Evolutionary conservation across 2,797 vertebrate species (phyloP).

Genomic region (Amphiprion clarkii): DNA sequence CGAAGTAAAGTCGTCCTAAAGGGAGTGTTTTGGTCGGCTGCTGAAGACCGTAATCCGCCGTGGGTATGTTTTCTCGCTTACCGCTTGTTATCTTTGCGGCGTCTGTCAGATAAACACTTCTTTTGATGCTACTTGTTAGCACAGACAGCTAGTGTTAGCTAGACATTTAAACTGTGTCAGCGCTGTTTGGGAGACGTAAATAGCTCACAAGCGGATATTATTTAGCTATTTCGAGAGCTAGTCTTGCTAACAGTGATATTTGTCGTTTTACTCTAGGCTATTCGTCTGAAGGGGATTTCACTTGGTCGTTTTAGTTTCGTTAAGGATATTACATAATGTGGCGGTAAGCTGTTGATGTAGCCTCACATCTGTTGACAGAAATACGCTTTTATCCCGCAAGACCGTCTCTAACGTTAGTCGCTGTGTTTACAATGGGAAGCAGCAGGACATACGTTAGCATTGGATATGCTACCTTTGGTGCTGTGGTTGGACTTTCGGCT

Average conservation of each 20-base stretch:
- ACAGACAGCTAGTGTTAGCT: no score
- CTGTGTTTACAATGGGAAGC: constrained; percentile 70
- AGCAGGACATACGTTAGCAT: constrained; percentile 83
- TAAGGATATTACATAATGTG: constrained; percentile 72
- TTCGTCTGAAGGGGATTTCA: neutral
- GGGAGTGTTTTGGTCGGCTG: neutral
- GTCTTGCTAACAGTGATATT: neutral
- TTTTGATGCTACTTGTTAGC: constrained; percentile 18
- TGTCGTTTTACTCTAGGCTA: neutral
- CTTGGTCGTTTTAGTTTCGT: constrained; percentile 28
- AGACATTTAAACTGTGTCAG: neutral
- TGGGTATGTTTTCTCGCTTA: neutral
- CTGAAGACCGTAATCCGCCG: constrained; percentile 2
- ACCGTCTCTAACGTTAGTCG: neutral
- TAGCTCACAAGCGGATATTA: accelerated
- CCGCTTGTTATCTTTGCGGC: constrained; percentile 13
- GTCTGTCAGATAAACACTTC: constrained; percentile 39
- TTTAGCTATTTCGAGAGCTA: neutral
- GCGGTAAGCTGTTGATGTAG: constrained; percentile 59
- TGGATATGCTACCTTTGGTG: constrained; percentile 87
- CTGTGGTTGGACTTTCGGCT: constrained; percentile 87
- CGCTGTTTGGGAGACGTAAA: neutral
- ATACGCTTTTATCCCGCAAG: neutral
- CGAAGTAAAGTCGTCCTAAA: accelerated
- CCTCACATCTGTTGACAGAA: constrained; percentile 8